phyloP scores from a whole-genome alignment of 1,140 invertebrate genomes.

The Camponotus pennsylvanicus region DNA sequence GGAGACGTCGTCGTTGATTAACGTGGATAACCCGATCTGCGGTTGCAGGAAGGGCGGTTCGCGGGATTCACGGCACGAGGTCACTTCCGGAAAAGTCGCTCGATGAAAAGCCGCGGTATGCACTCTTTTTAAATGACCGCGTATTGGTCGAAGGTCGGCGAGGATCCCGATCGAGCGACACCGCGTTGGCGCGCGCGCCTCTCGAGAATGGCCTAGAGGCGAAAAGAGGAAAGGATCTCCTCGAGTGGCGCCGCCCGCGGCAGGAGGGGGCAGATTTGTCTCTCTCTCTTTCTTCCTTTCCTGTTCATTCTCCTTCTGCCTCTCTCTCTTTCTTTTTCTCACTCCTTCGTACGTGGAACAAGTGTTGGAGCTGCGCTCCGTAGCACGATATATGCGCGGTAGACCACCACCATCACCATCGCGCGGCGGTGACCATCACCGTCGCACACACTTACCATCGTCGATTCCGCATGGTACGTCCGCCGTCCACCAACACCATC shows the following conservation, averaged over 20 bases:
- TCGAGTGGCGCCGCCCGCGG: conserved; percentile 85
- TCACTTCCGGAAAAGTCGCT: conserved; percentile 65
- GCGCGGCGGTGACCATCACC: conserved; percentile 61
- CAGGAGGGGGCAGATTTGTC: conserved; percentile 82
- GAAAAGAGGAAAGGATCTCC: conserved; percentile 84
- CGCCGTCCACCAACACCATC: conserved; percentile 68
- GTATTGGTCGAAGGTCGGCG: conserved; percentile 78
- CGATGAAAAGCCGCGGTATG: conserved; percentile 39
- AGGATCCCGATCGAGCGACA: conserved; percentile 76
- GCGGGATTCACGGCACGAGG: no score
- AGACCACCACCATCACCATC: conserved; percentile 66
- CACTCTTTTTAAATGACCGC: conserved; percentile 68
- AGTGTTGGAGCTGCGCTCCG: conserved; percentile 77
- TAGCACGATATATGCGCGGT: conserved; percentile 61
- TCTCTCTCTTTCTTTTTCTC: conserved; percentile 8
- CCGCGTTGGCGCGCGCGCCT: conserved; percentile 85
- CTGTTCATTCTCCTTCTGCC: not conserved
- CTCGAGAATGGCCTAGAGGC: conserved; percentile 86
- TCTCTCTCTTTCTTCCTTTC: conserved; percentile 20
- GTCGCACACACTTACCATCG: not conserved
- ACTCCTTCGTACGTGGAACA: conserved; percentile 75
- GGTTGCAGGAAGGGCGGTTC: no score
- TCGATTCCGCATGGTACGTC: conserved; percentile 29
- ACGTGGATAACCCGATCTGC: not conserved
- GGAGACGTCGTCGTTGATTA: conserved; percentile 3